These are phyloP conservation scores for Taphrorychus bicolor DNA, from an alignment of 2,888 invertebrate genomes.

Conservation along the genomic window DNA sequence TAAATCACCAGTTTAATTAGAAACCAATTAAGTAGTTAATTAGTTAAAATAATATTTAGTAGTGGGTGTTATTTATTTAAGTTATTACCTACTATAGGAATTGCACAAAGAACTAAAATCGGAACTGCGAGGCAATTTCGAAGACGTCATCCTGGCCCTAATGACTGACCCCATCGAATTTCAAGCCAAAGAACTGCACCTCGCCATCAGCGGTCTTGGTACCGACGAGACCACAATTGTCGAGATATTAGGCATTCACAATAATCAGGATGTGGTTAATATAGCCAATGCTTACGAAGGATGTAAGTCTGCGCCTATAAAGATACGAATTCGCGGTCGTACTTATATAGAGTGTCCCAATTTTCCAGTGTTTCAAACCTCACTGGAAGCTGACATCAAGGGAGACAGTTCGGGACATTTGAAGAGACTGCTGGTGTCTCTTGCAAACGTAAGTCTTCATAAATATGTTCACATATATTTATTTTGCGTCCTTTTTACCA, in stretches of 20 bases:
- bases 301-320: slow-evolving; percentile 48
- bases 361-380: slow-evolving; percentile 75
- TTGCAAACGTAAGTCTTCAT: slow-evolving; percentile 71
- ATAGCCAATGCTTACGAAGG: slow-evolving; percentile 75
- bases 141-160: slow-evolving; percentile 80
- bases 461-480: no score
- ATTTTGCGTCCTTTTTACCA: no score
- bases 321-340: not conserved
- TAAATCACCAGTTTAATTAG: no score
- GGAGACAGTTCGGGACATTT: slow-evolving; percentile 93
- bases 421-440: slow-evolving; percentile 84
- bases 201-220: slow-evolving; percentile 77
- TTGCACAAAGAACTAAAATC: slow-evolving; percentile 84
- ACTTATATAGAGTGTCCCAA: not conserved
- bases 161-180: slow-evolving; percentile 84
- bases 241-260: slow-evolving; percentile 83
- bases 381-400: slow-evolving; percentile 82
- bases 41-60: not conserved
- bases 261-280: slow-evolving; percentile 81
- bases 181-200: slow-evolving; percentile 78
- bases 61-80: not conserved
- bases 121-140: slow-evolving; percentile 88
- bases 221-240: slow-evolving; percentile 77
- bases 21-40: no score
- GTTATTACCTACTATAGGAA: slow-evolving; percentile 61